Evolutionary conservation across 1,140 invertebrate genomes (phyloP).

Genomic region (Uloborus diversus): DNA sequence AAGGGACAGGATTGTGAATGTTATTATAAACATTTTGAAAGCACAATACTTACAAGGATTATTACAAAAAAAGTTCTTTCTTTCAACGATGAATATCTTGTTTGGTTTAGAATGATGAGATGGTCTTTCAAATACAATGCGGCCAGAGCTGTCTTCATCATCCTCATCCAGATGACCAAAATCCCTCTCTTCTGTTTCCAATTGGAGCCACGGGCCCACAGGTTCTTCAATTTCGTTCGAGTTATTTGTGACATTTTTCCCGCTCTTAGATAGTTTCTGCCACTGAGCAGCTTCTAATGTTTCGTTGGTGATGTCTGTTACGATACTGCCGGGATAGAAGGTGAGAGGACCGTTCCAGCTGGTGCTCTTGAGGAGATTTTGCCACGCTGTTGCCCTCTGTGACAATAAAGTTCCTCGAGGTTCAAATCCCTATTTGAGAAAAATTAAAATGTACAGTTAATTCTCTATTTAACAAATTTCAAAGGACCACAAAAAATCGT

Average conservation of each 20-base stretch:
- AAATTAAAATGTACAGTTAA: conserved; percentile 12
- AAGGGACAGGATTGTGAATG: too few species aligned
- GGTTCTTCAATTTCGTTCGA: not conserved
- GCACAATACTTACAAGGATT: conserved; percentile 68
- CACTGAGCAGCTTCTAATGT: conserved; percentile 3
- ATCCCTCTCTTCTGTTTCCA: conserved; percentile 25
- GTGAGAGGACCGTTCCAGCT: conserved; percentile 74
- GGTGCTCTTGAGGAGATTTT: conserved; percentile 81
- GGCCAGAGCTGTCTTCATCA: conserved; percentile 9
- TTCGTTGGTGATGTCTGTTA: conserved; percentile 39
- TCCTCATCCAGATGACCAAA: conserved; percentile 21
- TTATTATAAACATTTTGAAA: too few species aligned
- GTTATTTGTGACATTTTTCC: not conserved
- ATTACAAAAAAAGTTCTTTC: conserved; percentile 73
- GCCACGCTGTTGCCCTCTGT: conserved; percentile 80
- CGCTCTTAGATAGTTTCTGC: conserved; percentile 1
- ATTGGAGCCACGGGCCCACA: not conserved
- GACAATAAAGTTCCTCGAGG: conserved; percentile 84
- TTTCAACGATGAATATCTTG: not conserved
- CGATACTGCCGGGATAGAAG: conserved; percentile 74
- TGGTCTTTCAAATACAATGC: conserved; percentile 8
- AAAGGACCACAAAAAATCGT: too few species aligned
- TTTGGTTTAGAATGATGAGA: not conserved
- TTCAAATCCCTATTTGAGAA: conserved; percentile 77
- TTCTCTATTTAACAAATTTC: too few species aligned